phyloP scores from a whole-genome alignment of 2,888 invertebrate genomes.

The Galeopsomyia nigrocyanea region DNA sequence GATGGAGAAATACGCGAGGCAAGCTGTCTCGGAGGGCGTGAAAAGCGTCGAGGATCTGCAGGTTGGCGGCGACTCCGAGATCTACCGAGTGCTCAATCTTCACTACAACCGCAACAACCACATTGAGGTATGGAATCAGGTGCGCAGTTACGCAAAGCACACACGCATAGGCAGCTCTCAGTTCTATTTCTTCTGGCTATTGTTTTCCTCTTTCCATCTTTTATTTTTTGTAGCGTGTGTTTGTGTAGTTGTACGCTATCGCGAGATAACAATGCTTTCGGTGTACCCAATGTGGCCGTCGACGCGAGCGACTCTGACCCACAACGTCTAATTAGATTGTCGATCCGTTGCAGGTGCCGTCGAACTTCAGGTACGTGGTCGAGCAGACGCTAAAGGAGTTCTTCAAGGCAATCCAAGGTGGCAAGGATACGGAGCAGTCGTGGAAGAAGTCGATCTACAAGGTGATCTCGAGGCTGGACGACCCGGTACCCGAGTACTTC shows the following conservation, averaged over 20 bases:
- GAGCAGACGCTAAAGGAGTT: conserved; percentile 99
- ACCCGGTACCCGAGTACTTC: conserved; percentile 99
- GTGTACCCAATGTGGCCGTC: conserved; percentile 26
- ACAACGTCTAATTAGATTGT: conserved; percentile 14
- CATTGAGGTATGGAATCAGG: conserved; percentile 88
- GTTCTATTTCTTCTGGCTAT: conserved; percentile 43
- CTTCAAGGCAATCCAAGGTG: conserved; percentile 97
- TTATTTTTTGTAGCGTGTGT: background rate
- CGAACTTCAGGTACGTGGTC: conserved; percentile 96
- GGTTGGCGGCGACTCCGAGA: conserved; percentile 95
- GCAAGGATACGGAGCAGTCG: conserved; percentile 98
- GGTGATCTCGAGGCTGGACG: conserved; percentile 98
- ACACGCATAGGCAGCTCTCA: conserved; percentile 51
- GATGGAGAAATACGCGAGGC: conserved; percentile 99
- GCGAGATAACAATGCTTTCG: conserved; percentile 18
- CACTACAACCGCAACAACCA: conserved; percentile 99
- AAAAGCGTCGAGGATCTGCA: conserved; percentile 93
- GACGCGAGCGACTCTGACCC: background rate
- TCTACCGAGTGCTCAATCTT: conserved; percentile 97
- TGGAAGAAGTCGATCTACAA: conserved; percentile 99
- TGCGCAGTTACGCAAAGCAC: conserved; percentile 71
- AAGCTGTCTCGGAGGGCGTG: conserved; percentile 96
- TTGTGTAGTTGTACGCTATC: background rate
- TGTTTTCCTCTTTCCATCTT: too few relatives aligned
- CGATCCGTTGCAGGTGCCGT: conserved; percentile 86